These are phyloP conservation scores for Patiria miniata DNA, from an alignment of 35 echinoderm and acorn worm genomes.

Conservation along the genomic window DNA sequence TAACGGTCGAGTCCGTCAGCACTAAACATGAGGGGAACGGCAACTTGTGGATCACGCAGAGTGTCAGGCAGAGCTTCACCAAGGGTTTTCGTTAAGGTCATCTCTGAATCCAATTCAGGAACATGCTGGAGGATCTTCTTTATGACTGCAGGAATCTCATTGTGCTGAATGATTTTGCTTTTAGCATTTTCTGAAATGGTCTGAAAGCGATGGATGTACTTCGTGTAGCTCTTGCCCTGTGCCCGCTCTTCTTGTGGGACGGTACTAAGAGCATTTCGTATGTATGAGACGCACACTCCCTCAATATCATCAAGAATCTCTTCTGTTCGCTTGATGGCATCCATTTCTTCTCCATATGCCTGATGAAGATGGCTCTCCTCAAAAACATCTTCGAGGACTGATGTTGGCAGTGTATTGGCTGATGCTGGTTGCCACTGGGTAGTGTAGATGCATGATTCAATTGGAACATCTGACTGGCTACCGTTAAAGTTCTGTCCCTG, in stretches of 20 bases:
- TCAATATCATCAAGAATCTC: conserved; percentile 51
- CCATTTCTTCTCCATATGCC: conserved; percentile 50
- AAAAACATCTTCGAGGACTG: conserved; percentile 67
- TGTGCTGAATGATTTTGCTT: conserved; percentile 48
- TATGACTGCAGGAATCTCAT: conserved; percentile 65
- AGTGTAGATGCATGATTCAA: conserved; percentile 76
- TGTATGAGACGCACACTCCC: conserved; percentile 78
- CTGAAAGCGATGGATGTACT: conserved; percentile 56
- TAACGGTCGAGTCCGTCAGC: conserved; percentile 81
- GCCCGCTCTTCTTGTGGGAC: conserved; percentile 60
- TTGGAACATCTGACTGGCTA: conserved; percentile 27
- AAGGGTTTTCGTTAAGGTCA: conserved; percentile 71
- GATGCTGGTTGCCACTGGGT: conserved; percentile 71
- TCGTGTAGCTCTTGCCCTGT: conserved; percentile 24
- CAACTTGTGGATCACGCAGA: conserved; percentile 71
- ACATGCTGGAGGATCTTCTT: conserved; percentile 57
- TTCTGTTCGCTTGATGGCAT: conserved; percentile 65
- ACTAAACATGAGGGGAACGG: conserved; percentile 74
- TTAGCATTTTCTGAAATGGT: conserved; percentile 1
- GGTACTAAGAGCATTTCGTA: conserved; percentile 71
- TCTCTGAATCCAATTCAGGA: conserved; percentile 75
- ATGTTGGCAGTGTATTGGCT: conserved; percentile 57
- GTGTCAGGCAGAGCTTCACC: conserved; percentile 86
- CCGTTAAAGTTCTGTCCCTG: conserved; percentile 56
- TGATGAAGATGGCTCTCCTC: conserved; percentile 49